Evolutionary conservation across 92 coral and sea anemone genomes (phyloP).

Genomic region (Zoanthus sociatus): DNA sequence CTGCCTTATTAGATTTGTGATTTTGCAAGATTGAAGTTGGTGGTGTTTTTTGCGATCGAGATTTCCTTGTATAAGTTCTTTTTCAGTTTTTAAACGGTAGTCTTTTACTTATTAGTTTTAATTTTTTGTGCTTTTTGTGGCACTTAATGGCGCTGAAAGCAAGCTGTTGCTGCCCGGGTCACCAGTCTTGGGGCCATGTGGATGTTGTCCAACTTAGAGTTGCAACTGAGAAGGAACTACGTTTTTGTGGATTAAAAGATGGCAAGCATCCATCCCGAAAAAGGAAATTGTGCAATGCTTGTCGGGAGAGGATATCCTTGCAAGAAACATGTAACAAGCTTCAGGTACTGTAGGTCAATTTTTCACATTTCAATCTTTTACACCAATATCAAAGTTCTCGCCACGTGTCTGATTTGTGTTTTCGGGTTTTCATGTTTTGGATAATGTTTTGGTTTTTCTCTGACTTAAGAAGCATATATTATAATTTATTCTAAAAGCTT

Average conservation of each 20-base stretch:
- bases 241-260: slow-evolving; percentile 45
- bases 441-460: background rate
- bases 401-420: background rate
- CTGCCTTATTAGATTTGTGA: slow-evolving; percentile 20
- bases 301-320: slow-evolving; percentile 30
- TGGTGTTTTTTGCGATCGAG: slow-evolving; percentile 11
- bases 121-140: slow-evolving; percentile 17
- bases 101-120: background rate
- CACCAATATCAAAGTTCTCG: background rate
- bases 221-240: background rate
- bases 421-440: background rate
- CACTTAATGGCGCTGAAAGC: slow-evolving; percentile 30
- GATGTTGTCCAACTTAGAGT: background rate
- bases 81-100: background rate
- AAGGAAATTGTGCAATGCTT: slow-evolving; percentile 40
- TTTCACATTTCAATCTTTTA: background rate
- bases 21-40: background rate
- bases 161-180: slow-evolving; percentile 26
- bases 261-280: slow-evolving; percentile 49
- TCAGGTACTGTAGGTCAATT: slow-evolving; percentile 18
- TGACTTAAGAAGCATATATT: background rate
- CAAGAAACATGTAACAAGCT: slow-evolving; percentile 12
- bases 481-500: background rate
- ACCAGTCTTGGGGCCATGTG: slow-evolving; percentile 23
- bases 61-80: background rate